These are phyloP conservation scores for Syndactyla subalaris DNA, from an alignment of 2,797 vertebrate genomes.

Conservation along the genomic window DNA sequence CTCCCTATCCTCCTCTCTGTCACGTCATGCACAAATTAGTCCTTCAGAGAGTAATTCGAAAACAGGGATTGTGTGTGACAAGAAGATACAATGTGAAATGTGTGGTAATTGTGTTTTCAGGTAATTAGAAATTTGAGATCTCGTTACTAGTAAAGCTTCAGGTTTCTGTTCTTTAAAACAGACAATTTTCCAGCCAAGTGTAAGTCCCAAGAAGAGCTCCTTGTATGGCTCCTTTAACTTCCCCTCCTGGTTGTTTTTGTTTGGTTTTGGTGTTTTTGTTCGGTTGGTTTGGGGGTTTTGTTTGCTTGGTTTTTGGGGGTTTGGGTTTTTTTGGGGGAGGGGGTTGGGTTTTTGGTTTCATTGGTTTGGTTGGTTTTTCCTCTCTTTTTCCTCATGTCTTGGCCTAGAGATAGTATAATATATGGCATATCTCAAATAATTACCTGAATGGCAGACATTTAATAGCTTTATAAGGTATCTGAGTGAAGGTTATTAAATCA, in stretches of 20 bases:
- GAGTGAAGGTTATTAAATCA: slow-evolving; percentile 2
- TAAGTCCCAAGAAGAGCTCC: neutral
- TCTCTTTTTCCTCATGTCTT: neutral
- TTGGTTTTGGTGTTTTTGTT: neutral
- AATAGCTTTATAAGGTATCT: slow-evolving; percentile 19
- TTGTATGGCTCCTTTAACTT: neutral
- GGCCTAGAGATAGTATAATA: neutral
- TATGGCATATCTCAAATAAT: slow-evolving; percentile 2
- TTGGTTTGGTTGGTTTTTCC: neutral
- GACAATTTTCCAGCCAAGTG: slow-evolving; percentile 37
- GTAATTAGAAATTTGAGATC: slow-evolving; percentile 29
- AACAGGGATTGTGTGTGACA: neutral
- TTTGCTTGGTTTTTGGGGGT: neutral
- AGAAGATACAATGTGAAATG: neutral
- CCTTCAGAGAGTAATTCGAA: neutral
- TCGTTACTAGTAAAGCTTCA: slow-evolving; percentile 44
- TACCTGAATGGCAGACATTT: neutral
- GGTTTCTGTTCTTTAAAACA: slow-evolving; percentile 52
- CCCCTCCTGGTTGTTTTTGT: neutral
- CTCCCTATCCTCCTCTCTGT: neutral
- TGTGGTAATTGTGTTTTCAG: neutral
- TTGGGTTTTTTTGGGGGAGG: no score
- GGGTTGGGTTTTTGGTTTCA: neutral
- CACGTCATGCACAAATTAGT: neutral
- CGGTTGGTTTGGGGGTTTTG: no score